Evolutionary conservation across 2,888 invertebrate genomes (phyloP), one percentile per base, ranked within the genome.

Genomic region (Rhopalosiphum nymphaeae): DNA sequence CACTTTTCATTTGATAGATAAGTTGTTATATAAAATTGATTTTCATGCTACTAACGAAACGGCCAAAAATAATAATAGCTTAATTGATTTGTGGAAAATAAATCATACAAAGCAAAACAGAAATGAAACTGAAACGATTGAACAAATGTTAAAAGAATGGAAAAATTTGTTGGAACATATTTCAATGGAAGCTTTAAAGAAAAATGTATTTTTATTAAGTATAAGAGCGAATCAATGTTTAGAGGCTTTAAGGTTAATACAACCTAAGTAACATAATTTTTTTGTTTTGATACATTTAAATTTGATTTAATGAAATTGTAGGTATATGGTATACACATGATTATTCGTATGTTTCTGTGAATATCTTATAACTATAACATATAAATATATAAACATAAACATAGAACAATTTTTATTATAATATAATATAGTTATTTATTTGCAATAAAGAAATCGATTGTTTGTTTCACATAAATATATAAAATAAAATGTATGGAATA

Each of bases 401-500:
- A 9, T 84, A 85, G 57, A 89, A 85, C 29, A 46, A n/a, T 53
- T 78, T 93, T 89, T 57, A 89, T 13, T 61, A 44, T 89, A 93
- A 89, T 93, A 89, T 87, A 90, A 61, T 91, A 85, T 67, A 67
- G 67, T 67, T 67, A 67, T 67, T 44, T 91, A 85, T 91, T 57
- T 56, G 57, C 85, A 89, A 49, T 93, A 89, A 93, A 89, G 29
- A 67, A 29, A 78, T 94, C 29, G 67, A 94, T 91, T 85, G 94
- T 94, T 61, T 61, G 49, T 85, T 90, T 90, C 85, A 94, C 86
- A 90, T 94, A 85, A 91, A 94, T 90, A 36, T 86, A 86, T 94
- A 94, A 94, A 94, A 94, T 91, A 94, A 89, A 90, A 94, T 61
- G 53, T 90, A 85, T 26, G 42, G 90, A 90, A 93, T 56, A 94